Evolutionary conservation across 2,888 invertebrate species (phyloP).

Genomic region (Drosophila lutescens): DNA sequence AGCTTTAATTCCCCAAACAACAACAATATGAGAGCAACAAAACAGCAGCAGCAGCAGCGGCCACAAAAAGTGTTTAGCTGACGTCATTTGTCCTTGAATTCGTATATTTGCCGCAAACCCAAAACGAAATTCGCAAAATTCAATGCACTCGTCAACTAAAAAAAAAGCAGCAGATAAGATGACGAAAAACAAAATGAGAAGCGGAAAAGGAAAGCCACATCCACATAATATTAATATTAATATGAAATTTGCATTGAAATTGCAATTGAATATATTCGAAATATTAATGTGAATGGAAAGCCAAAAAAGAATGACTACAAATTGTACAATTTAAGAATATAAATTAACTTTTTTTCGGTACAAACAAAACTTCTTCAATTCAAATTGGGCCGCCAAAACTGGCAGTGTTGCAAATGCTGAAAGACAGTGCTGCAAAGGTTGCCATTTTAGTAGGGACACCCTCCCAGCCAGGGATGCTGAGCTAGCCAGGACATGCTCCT

Average conservation of each 20-base stretch:
- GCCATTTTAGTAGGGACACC: background rate
- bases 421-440: background rate
- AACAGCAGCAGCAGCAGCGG: slow-evolving; percentile 18
- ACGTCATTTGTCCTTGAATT: slow-evolving; percentile 81
- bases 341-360: background rate
- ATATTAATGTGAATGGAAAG: background rate
- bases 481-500: background rate
- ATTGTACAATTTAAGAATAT: background rate
- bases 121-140: slow-evolving; percentile 75
- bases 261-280: background rate
- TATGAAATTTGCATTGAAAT: slow-evolving; percentile 17
- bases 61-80: slow-evolving; percentile 72
- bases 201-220: slow-evolving; percentile 8
- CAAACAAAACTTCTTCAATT: background rate
- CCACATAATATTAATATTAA: background rate
- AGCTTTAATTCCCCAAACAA: slow-evolving; percentile 37
- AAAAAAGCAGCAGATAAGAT: slow-evolving; percentile 55
- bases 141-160: slow-evolving; percentile 69
- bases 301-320: background rate
- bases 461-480: background rate
- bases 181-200: slow-evolving; percentile 17
- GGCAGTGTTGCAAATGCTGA: background rate
- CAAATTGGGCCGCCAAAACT: background rate
- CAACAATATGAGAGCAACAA: slow-evolving; percentile 16
- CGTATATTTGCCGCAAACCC: slow-evolving; percentile 67